Conservation (phyloP, 2,797 vertebrate species). For the Acomys russatus region DNA sequence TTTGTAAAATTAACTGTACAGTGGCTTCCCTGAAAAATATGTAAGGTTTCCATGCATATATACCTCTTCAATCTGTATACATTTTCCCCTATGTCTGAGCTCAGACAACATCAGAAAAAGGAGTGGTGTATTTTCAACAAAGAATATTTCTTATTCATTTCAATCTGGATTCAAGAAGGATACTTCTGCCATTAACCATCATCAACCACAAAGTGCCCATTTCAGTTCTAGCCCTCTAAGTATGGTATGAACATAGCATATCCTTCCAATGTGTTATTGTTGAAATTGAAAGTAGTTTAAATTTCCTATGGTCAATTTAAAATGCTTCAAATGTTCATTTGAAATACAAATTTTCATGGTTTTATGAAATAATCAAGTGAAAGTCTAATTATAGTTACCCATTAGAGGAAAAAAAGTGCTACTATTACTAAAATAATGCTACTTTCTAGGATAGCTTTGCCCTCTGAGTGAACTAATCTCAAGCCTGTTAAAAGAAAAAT, state of each 20-base stretch:
- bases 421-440: constrained; percentile 49
- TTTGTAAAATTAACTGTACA: constrained; percentile 28
- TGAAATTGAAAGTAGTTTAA: constrained; percentile 62
- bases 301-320: constrained; percentile 54
- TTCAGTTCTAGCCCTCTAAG: neutral
- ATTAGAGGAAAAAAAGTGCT: constrained; percentile 48
- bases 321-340: constrained; percentile 50
- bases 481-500: constrained; percentile 59
- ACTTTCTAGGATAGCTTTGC: neutral
- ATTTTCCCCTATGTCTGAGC: neutral
- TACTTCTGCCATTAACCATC: neutral
- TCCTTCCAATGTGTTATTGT: constrained; percentile 47
- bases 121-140: constrained; percentile 39
- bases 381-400: constrained; percentile 39
- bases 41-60: neutral
- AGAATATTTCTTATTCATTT: constrained; percentile 50
- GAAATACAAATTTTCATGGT: constrained; percentile 59
- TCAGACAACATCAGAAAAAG: neutral
- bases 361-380: constrained; percentile 53
- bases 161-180: constrained; percentile 24
- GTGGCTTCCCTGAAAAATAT: neutral
- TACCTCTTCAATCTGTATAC: neutral
- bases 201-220: constrained; percentile 52
- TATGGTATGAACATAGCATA: constrained; percentile 52
- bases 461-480: constrained; percentile 59